Percentiles rank a stretch among this genome's conserved stretches.
These are phyloP conservation scores for Astyanax mexicanus DNA, from an alignment of 2,797 vertebrate genomes.

Conservation along the genomic window DNA sequence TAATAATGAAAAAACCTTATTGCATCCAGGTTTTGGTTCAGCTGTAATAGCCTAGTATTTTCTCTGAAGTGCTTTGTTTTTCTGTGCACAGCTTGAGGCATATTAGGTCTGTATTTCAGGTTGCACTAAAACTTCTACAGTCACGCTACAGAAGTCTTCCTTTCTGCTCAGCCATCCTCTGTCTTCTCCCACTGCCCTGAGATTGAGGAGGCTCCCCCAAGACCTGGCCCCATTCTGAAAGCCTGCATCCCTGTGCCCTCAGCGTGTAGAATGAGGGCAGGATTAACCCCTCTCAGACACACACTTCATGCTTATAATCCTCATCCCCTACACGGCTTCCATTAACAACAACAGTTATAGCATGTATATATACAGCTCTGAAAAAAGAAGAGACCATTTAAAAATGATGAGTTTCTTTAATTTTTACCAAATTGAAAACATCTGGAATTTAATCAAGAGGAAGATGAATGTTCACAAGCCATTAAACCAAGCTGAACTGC, in stretches of 20 bases:
- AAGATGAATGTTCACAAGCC: too few species aligned
- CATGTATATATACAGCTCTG: too few species aligned
- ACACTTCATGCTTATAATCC: slow-evolving; percentile 39
- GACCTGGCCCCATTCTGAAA: slow-evolving; percentile 31
- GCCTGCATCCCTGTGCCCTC: slow-evolving; percentile 29
- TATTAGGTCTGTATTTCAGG: background rate
- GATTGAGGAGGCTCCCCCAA: background rate
- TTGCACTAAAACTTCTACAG: slow-evolving; percentile 9
- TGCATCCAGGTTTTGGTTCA: background rate
- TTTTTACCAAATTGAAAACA: too few species aligned
- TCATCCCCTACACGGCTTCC: slow-evolving; percentile 32
- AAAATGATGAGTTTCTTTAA: too few species aligned
- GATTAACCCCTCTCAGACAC: slow-evolving; percentile 47
- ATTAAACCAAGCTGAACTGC: too few species aligned
- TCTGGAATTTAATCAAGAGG: too few species aligned
- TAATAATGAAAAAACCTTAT: background rate
- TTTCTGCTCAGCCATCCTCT: background rate
- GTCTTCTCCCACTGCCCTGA: slow-evolving; percentile 16
- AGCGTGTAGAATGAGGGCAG: slow-evolving; percentile 28
- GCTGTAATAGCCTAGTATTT: background rate
- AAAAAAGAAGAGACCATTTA: too few species aligned
- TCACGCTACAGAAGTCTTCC: slow-evolving; percentile 33
- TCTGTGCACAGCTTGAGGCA: slow-evolving; percentile 1
- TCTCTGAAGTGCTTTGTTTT: background rate
- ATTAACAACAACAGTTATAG: slow-evolving; percentile 27